A percentile compares a stretch with the other conserved stretches of the same genome.
phyloP scores from a whole-genome alignment of 2,888 invertebrate genomes.

The Yponomeuta sedellus region DNA sequence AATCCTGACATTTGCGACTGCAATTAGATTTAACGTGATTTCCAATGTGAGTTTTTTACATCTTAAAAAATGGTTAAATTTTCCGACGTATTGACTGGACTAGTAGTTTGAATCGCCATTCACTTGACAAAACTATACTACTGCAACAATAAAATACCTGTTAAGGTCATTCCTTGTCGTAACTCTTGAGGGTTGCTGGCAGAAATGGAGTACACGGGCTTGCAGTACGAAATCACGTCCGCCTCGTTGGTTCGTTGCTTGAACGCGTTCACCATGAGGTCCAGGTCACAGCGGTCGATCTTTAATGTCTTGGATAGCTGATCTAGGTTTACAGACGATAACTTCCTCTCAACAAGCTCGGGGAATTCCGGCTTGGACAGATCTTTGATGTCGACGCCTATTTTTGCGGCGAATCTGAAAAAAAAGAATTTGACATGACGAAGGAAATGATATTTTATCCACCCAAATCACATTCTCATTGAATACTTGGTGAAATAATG shows the following conservation, averaged over 20 bases:
- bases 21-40: no score
- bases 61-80: no score
- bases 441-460: background rate
- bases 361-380: conserved; percentile 58
- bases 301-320: conserved; percentile 61
- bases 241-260: conserved; percentile 83
- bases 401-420: conserved; percentile 62
- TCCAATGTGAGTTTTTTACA: no score
- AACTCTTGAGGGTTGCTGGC: conserved; percentile 83
- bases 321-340: conserved; percentile 35
- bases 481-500: background rate
- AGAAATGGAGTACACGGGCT: conserved; percentile 85
- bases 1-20: no score
- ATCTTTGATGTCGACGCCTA: conserved; percentile 57
- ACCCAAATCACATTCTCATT: background rate
- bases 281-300: conserved; percentile 79
- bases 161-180: conserved; percentile 76
- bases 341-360: conserved; percentile 42
- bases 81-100: no score
- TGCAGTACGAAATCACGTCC: conserved; percentile 79
- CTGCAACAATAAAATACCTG: conserved; percentile 56
- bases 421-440: background rate
- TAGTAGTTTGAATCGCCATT: no score
- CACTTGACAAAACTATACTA: no score
- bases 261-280: conserved; percentile 85